Conservation (phyloP, 2,888 invertebrate species). For the Lochmaea capreae region DNA sequence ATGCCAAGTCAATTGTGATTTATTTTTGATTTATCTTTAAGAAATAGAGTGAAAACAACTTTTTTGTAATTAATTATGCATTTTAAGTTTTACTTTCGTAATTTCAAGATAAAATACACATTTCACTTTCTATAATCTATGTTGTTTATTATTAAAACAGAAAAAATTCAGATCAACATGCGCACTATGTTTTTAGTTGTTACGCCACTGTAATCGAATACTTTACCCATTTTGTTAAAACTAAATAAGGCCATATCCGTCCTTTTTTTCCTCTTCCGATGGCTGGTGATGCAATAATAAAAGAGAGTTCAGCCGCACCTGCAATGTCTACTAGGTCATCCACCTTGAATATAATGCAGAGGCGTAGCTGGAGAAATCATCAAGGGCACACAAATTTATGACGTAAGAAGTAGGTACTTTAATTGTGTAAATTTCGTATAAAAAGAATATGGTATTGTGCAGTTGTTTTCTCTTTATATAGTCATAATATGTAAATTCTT, state of each 20-base stretch:
- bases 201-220: background rate
- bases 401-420: background rate
- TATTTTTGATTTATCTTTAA: background rate
- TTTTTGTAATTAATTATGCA: background rate
- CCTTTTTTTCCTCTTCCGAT: conserved; percentile 36
- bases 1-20: background rate
- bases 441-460: background rate
- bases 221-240: conserved; percentile 31
- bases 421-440: background rate
- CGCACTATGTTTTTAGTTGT: no score
- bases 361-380: conserved; percentile 23
- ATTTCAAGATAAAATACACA: background rate
- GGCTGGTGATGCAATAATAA: conserved; percentile 36
- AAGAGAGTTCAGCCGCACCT: conserved; percentile 37
- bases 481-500: background rate
- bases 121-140: background rate
- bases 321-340: conserved; percentile 35
- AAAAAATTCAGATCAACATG: no score
- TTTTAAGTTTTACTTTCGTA: background rate
- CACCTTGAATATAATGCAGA: conserved; percentile 25
- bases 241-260: conserved; percentile 41
- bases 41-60: conserved; percentile 7
- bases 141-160: background rate
- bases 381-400: conserved; percentile 5
- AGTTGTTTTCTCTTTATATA: background rate